These are phyloP conservation scores for Ailuropoda melanoleuca DNA, from an alignment of 2,113 vertebrate species.

Conservation along the genomic window DNA sequence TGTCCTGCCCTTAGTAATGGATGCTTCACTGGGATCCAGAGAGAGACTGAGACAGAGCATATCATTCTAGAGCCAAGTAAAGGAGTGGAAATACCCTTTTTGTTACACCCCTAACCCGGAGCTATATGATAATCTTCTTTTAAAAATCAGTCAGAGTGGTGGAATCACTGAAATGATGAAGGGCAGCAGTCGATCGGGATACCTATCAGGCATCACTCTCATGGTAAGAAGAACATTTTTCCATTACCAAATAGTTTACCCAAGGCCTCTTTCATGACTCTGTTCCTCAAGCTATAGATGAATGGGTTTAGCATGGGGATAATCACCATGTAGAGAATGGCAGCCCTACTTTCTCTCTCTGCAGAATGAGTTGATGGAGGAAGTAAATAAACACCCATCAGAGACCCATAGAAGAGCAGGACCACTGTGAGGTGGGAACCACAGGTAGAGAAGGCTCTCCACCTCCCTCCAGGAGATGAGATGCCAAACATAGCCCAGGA, in stretches of 20 bases:
- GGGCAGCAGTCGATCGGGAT: background rate
- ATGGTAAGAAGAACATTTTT: background rate
- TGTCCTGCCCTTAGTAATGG: background rate
- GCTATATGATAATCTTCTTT: background rate
- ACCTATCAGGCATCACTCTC: background rate
- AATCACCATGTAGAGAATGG: slow-evolving; percentile 67
- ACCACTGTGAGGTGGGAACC: slow-evolving; percentile 70
- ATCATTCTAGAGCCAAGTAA: background rate
- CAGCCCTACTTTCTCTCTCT: slow-evolving; percentile 44
- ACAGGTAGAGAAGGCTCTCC: slow-evolving; percentile 72
- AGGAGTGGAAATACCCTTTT: background rate
- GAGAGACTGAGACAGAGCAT: background rate
- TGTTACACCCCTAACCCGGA: background rate
- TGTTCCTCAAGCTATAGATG: slow-evolving; percentile 74
- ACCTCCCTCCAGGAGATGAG: slow-evolving; percentile 47
- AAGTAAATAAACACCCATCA: slow-evolving; percentile 70
- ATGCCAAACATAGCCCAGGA: slow-evolving; percentile 51
- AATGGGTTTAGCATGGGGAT: slow-evolving; percentile 74
- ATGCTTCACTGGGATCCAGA: background rate
- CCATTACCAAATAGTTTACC: slow-evolving; percentile 36
- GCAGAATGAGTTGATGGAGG: slow-evolving; percentile 56
- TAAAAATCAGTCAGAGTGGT: background rate
- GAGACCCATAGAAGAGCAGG: slow-evolving; percentile 70
- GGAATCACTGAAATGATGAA: background rate
- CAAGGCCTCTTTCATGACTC: slow-evolving; percentile 65